Percentiles rank a stretch among this genome's conserved stretches.
Evolutionary conservation across 2,113 vertebrate genomes (phyloP).

Genomic region (Callochromis pleurospilus): DNA sequence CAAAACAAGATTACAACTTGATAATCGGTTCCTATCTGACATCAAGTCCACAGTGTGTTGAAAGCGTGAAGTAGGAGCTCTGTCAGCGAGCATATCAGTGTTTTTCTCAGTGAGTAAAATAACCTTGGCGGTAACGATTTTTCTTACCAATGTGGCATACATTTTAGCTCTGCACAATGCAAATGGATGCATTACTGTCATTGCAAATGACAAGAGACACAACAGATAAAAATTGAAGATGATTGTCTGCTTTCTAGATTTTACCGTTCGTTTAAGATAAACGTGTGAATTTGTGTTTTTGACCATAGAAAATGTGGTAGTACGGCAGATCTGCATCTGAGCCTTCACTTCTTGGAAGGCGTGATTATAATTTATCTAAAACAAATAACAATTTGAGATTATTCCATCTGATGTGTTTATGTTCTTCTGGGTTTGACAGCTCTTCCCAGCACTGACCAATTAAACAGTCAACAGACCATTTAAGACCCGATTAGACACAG

Average conservation of each 20-base stretch:
- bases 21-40: not conserved
- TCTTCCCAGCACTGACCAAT: constrained; percentile 41
- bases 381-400: constrained; percentile 33
- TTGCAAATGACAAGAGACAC: not conserved
- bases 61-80: not conserved
- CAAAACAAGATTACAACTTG: not conserved
- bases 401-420: constrained; percentile 42
- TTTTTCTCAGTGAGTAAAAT: not conserved
- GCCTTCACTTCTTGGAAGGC: not conserved
- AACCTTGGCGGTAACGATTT: not conserved
- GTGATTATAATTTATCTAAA: constrained; percentile 15
- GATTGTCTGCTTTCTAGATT: not conserved
- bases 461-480: constrained; percentile 65
- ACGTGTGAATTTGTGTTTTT: not conserved
- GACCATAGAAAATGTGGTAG: not conserved
- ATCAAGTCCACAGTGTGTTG: not conserved
- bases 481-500: constrained; percentile 58
- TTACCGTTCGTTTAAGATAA: not conserved
- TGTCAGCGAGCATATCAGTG: not conserved
- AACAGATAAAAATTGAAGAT: not conserved
- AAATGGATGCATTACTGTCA: not conserved
- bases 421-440: constrained; percentile 28
- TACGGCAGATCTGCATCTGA: not conserved
- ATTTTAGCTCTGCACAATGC: not conserved
- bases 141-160: not conserved